Conservation (phyloP, 2,797 vertebrate genomes). For the Valencia hispanica region DNA sequence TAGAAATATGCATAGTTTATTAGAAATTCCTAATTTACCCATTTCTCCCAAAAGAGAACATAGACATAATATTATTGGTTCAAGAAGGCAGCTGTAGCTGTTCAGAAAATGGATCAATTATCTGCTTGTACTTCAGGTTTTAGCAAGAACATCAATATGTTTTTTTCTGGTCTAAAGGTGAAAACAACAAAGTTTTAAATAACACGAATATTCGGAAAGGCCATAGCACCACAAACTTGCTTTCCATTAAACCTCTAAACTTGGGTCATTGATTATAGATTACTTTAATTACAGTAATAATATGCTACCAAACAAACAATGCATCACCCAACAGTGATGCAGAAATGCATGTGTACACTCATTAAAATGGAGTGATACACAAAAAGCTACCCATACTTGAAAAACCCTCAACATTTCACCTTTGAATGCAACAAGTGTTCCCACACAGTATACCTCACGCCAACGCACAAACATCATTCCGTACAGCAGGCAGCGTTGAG, state of each 20-base stretch:
- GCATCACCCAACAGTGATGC: neutral
- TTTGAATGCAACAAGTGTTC: slow-evolving; percentile 51
- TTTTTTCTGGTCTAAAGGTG: neutral
- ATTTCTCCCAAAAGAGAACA: neutral
- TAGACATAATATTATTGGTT: neutral
- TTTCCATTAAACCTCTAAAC: slow-evolving; percentile 17
- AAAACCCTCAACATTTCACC: slow-evolving; percentile 48
- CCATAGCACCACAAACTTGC: neutral
- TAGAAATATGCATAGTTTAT: neutral
- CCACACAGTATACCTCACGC: slow-evolving; percentile 38
- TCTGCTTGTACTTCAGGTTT: neutral
- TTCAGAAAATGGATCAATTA: neutral
- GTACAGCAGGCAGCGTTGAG: slow-evolving; percentile 9
- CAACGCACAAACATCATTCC: slow-evolving; percentile 50
- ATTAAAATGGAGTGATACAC: slow-evolving; percentile 17
- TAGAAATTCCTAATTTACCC: neutral
- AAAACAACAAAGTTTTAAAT: neutral
- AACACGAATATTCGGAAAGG: neutral
- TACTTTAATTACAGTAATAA: slow-evolving; percentile 20
- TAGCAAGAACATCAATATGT: too few species aligned
- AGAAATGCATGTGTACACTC: slow-evolving; percentile 15
- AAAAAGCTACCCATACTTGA: slow-evolving; percentile 28
- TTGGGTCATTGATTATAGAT: slow-evolving; percentile 24
- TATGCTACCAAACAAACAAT: slow-evolving; percentile 5
- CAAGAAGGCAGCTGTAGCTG: neutral